Percentiles rank a stretch among this genome's conserved stretches.
These are phyloP conservation scores for Theodoxus fluviatilis DNA, from an alignment of 2,888 invertebrate genomes.

Conservation along the genomic window DNA sequence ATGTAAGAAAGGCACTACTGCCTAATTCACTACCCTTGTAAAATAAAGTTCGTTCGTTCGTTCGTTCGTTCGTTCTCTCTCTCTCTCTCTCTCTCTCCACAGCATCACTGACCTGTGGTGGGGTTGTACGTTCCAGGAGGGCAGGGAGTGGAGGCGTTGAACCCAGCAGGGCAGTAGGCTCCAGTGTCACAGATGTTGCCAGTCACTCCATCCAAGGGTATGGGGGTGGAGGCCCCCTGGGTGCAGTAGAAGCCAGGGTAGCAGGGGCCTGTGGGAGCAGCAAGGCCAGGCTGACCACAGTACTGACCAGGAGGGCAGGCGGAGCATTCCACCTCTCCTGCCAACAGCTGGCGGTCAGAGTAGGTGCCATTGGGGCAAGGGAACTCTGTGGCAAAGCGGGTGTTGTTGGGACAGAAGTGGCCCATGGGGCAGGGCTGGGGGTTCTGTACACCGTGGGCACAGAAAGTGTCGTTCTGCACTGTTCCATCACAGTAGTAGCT, in stretches of 20 bases:
- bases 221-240: slow-evolving; percentile 40
- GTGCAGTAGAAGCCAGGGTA: slow-evolving; percentile 51
- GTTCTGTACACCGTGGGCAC: slow-evolving; percentile 60
- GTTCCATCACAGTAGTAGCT: slow-evolving; percentile 62
- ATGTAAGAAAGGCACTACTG: no score
- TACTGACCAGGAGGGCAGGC: slow-evolving; percentile 55
- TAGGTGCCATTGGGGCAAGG: slow-evolving; percentile 59
- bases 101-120: slow-evolving; percentile 32
- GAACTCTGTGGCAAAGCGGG: slow-evolving; percentile 49
- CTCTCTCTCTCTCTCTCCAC: no score
- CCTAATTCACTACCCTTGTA: no score
- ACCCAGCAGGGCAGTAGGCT: slow-evolving; percentile 54
- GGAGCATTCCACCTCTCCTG: slow-evolving; percentile 47
- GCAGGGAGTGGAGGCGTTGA: slow-evolving; percentile 45
- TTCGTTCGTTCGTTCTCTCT: no score
- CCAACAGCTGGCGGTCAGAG: slow-evolving; percentile 40
- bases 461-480: slow-evolving; percentile 55
- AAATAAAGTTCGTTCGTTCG: no score
- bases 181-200: slow-evolving; percentile 53
- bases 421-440: slow-evolving; percentile 54
- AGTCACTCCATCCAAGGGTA: slow-evolving; percentile 50
- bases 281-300: slow-evolving; percentile 47
- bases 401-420: slow-evolving; percentile 56
- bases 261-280: slow-evolving; percentile 49
- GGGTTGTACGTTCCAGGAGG: slow-evolving; percentile 59